phyloP scores from a whole-genome alignment of 1,140 invertebrate genomes.

The Eupristina koningsbergeri region DNA sequence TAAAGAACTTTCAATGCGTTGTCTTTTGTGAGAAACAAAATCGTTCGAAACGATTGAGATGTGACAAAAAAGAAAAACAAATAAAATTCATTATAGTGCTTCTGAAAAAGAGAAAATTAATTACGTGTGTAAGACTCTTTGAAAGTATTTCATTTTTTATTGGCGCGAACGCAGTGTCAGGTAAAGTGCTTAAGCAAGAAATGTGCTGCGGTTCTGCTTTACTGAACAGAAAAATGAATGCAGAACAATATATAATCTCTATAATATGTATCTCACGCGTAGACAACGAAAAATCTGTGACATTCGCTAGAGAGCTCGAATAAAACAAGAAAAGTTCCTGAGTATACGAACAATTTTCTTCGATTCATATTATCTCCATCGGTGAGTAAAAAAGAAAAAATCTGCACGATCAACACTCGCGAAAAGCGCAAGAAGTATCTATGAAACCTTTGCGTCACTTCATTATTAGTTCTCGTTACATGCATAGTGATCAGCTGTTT shows the following conservation, averaged over 20 bases:
- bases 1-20: neutral
- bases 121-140: neutral
- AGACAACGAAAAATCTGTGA: neutral
- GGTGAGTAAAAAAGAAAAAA: neutral
- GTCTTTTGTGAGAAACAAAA: neutral
- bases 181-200: neutral
- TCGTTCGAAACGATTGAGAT: neutral
- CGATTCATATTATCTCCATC: neutral
- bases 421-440: neutral
- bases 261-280: neutral
- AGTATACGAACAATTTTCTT: neutral
- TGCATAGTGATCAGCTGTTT: neutral
- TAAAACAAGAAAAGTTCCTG: constrained; percentile 3
- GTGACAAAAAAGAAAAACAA: neutral
- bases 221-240: neutral
- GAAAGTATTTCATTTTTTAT: constrained; percentile 11
- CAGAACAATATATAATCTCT: too few species aligned
- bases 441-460: neutral
- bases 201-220: neutral
- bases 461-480: neutral
- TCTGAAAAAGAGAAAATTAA: neutral
- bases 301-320: neutral
- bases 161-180: too few species aligned
- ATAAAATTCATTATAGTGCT: neutral
- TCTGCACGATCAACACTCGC: neutral